phyloP scores from a whole-genome alignment of 92 coral and sea anemone species.

The Bergia puertoricense region DNA sequence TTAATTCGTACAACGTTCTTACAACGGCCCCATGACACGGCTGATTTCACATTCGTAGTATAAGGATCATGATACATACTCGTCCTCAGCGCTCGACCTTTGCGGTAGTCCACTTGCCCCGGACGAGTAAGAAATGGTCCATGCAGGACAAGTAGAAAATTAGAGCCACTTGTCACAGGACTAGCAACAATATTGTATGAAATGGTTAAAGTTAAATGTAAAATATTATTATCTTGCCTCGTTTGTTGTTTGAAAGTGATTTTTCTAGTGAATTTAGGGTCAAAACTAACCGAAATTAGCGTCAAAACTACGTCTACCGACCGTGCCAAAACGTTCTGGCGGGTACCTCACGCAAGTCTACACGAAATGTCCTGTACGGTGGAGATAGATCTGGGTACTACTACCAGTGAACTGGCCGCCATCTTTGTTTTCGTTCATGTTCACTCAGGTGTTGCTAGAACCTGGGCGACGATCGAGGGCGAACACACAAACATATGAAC shows the following conservation, averaged over 20 bases:
- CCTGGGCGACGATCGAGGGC: too few species aligned
- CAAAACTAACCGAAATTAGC: too few species aligned
- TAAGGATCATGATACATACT: too few species aligned
- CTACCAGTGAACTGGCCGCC: not conserved
- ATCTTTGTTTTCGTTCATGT: not conserved
- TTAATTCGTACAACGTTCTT: too few species aligned
- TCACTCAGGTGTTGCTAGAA: not conserved
- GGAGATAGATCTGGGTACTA: not conserved
- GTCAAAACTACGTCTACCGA: too few species aligned
- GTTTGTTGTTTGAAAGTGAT: not conserved
- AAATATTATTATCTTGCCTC: not conserved
- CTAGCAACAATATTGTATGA: not conserved
- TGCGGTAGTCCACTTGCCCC: conserved; percentile 2
- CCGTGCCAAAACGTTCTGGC: not conserved
- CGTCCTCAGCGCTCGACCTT: conserved; percentile 2
- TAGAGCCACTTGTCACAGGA: conserved; percentile 15
- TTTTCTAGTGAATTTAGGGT: not conserved
- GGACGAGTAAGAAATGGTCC: not conserved
- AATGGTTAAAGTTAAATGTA: not conserved
- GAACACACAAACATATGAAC: too few species aligned
- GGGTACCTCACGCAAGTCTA: not conserved
- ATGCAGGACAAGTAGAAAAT: not conserved
- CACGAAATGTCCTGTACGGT: not conserved
- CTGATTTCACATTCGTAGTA: too few species aligned
- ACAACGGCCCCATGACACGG: too few species aligned